These are phyloP conservation scores for Eudemis profundana DNA, from an alignment of 2,888 invertebrate genomes.

Conservation along the genomic window DNA sequence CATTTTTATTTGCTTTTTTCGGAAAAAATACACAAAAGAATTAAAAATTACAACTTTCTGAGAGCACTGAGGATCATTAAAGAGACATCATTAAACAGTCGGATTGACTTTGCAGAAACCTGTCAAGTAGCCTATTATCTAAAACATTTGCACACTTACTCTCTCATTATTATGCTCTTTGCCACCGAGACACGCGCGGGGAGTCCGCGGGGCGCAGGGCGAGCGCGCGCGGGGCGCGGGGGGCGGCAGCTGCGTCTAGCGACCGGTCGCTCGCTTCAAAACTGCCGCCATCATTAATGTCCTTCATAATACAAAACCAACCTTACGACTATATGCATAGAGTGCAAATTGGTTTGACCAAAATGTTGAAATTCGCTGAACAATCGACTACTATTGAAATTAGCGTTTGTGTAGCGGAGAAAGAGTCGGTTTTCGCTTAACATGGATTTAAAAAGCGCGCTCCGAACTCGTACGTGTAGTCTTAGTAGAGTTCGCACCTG, in stretches of 20 bases:
- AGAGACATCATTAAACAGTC: too few relatives aligned
- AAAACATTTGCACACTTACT: not conserved
- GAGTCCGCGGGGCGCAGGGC: slow-evolving; percentile 57
- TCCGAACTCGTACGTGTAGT: slow-evolving; percentile 31
- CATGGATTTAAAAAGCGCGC: slow-evolving; percentile 12
- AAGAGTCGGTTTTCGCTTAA: slow-evolving; percentile 9
- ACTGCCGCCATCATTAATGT: slow-evolving; percentile 71
- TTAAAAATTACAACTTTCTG: too few relatives aligned
- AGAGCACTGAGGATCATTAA: too few relatives aligned
- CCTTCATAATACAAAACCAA: slow-evolving; percentile 50
- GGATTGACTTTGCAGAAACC: too few relatives aligned
- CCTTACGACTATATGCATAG: not conserved
- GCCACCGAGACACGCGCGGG: slow-evolving; percentile 79
- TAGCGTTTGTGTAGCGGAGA: not conserved
- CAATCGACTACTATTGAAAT: not conserved
- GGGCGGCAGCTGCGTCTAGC: slow-evolving; percentile 81
- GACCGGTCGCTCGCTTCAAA: slow-evolving; percentile 73
- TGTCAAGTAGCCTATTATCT: not conserved
- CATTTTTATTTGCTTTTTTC: too few relatives aligned
- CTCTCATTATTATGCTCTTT: slow-evolving; percentile 55
- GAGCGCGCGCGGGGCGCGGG: slow-evolving; percentile 54
- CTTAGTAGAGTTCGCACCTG: slow-evolving; percentile 38
- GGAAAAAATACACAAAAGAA: too few relatives aligned
- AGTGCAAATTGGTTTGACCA: not conserved
- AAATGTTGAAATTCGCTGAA: slow-evolving; percentile 20